Evolutionary conservation across 2,113 vertebrate species (phyloP).

Genomic region (Vulpes vulpes): DNA sequence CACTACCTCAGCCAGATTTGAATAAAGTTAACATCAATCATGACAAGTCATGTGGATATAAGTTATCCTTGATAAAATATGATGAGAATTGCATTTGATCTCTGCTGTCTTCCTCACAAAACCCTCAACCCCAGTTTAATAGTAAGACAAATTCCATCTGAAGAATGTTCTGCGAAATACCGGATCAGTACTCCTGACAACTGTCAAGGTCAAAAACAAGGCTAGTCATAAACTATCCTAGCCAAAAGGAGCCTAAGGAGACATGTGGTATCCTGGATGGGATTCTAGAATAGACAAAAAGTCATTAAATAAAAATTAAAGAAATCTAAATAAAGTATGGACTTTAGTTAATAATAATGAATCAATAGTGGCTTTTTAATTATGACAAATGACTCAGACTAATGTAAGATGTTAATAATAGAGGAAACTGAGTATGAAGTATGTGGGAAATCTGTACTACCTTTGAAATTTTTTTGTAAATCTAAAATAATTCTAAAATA

Average conservation of each 20-base stretch:
- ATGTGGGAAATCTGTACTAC: not conserved
- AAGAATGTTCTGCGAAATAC: not conserved
- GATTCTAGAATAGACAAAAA: not conserved
- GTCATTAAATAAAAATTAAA: not conserved
- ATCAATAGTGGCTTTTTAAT: not conserved
- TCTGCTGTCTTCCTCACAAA: not conserved
- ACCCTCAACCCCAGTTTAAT: not conserved
- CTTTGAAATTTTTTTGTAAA: not conserved
- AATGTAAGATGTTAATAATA: not conserved
- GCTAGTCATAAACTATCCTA: not conserved
- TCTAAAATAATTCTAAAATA: constrained; percentile 7
- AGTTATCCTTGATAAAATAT: not conserved
- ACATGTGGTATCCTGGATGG: not conserved
- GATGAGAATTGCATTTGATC: not conserved
- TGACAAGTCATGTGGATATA: not conserved
- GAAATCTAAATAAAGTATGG: not conserved
- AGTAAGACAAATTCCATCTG: not conserved
- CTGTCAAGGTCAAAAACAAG: not conserved
- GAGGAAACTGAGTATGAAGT: not conserved
- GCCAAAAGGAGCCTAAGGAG: not conserved
- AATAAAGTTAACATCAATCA: not conserved
- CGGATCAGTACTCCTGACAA: not conserved
- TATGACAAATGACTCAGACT: not conserved
- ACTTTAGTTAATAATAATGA: not conserved
- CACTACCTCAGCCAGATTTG: not conserved